Percentiles rank a stretch among this genome's conserved stretches.
phyloP scores from a whole-genome alignment of 2,888 invertebrate genomes.

The Pristionchus japonicus region DNA sequence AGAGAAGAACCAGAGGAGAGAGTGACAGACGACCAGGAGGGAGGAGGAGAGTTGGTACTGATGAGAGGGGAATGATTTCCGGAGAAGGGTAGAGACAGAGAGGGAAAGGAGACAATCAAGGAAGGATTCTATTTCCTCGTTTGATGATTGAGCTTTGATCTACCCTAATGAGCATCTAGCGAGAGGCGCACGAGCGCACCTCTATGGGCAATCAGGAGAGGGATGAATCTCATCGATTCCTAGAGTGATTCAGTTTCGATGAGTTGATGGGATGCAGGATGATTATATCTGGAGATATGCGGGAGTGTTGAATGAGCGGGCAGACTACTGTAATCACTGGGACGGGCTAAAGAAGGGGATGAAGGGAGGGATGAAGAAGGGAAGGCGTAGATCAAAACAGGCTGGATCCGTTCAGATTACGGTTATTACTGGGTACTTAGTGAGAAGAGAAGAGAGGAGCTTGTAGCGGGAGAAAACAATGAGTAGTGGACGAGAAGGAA shows the following conservation, averaged over 20 bases:
- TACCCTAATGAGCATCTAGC: background rate
- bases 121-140: background rate
- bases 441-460: too few species aligned
- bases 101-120: background rate
- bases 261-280: too few species aligned
- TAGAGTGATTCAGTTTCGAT: too few species aligned
- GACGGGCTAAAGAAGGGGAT: background rate
- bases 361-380: background rate
- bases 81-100: background rate
- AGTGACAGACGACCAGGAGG: background rate
- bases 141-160: background rate
- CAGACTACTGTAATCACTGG: background rate
- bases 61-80: background rate
- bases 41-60: background rate
- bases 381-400: background rate
- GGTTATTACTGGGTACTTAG: conserved; percentile 27
- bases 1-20: background rate
- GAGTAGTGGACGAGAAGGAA: background rate
- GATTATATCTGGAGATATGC: too few species aligned
- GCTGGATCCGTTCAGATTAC: conserved; percentile 18
- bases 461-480: conserved; percentile 24
- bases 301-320: too few species aligned
- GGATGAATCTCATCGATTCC: too few species aligned
- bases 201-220: too few species aligned
- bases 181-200: too few species aligned